A percentile compares a stretch with the other conserved stretches of the same genome.
phyloP scores from a whole-genome alignment of 2,113 vertebrate species.

The Chaetodon auriga region DNA sequence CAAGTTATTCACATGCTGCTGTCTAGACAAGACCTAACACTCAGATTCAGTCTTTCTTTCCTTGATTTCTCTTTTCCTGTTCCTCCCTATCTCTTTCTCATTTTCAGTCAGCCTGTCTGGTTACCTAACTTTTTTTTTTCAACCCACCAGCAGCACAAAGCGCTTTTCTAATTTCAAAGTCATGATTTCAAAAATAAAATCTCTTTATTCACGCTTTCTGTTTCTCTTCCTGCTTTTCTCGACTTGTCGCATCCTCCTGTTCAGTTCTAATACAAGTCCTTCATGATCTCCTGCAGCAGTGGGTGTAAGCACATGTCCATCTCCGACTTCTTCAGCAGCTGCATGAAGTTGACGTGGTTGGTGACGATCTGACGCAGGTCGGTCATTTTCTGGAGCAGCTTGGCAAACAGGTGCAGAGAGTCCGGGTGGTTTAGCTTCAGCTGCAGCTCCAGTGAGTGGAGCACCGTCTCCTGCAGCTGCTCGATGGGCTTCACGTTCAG shows the following conservation, averaged over 20 bases:
- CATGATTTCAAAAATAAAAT: constrained; percentile 40
- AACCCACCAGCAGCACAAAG: constrained; percentile 30
- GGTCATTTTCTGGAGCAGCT: constrained; percentile 99
- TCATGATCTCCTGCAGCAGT: constrained; percentile 98
- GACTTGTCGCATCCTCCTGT: background rate
- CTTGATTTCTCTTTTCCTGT: constrained; percentile 47
- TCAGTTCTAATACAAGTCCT: constrained; percentile 92
- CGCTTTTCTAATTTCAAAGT: constrained; percentile 36
- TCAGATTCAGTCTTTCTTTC: constrained; percentile 47
- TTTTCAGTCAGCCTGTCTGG: constrained; percentile 55
- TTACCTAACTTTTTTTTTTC: constrained; percentile 32
- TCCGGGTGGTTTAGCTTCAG: constrained; percentile 96
- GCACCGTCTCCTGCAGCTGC: constrained; percentile 95
- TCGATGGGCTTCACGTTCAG: constrained; percentile 98
- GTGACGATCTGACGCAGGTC: constrained; percentile 98
- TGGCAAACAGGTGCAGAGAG: constrained; percentile 96
- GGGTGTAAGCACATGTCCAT: constrained; percentile 95
- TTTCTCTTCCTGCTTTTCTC: background rate
- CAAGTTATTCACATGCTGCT: constrained; percentile 55
- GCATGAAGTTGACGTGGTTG: constrained; percentile 94
- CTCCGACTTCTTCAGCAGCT: constrained; percentile 95
- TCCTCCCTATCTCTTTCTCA: constrained; percentile 50
- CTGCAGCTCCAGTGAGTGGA: constrained; percentile 96
- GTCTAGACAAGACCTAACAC: constrained; percentile 61
- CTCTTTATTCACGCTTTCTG: background rate